phyloP scores from a whole-genome alignment of 1,140 invertebrate genomes.

The Drosophila fuyamai region DNA sequence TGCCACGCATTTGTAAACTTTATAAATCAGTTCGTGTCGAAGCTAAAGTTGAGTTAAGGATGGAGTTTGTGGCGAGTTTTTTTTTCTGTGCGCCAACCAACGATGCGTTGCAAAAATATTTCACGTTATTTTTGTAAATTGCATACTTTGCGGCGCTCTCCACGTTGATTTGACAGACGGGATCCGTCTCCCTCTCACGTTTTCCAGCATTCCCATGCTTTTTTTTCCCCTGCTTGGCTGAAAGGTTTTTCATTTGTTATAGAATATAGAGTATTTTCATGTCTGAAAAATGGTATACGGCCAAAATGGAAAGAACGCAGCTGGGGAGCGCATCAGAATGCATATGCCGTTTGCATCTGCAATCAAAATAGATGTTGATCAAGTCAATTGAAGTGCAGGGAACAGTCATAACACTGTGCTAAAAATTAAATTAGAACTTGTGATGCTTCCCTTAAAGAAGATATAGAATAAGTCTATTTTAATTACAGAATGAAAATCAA shows the following conservation, averaged over 20 bases:
- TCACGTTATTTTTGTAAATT: constrained; percentile 68
- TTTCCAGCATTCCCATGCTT: not conserved
- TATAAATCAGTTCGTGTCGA: constrained; percentile 82
- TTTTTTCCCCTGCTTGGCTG: not conserved
- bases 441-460: too few species aligned
- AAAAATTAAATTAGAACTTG: too few species aligned
- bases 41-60: constrained; percentile 51
- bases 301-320: constrained; percentile 1
- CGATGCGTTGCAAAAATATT: constrained; percentile 62
- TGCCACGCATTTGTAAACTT: constrained; percentile 83
- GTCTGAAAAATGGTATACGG: not conserved
- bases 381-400: not conserved
- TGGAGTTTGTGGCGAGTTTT: constrained; percentile 1
- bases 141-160: constrained; percentile 58
- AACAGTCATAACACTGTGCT: too few species aligned
- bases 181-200: constrained; percentile 2
- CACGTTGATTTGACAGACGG: constrained; percentile 55
- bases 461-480: too few species aligned
- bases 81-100: constrained; percentile 19
- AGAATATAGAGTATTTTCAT: constrained; percentile 2
- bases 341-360: not conserved
- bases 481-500: too few species aligned
- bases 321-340: not conserved
- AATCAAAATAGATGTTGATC: not conserved
- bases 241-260: constrained; percentile 27